Evolutionary conservation across 2,797 vertebrate genomes (phyloP), one percentile per base, ranked within the genome.

Genomic region (Pogonophryne albipinna): DNA sequence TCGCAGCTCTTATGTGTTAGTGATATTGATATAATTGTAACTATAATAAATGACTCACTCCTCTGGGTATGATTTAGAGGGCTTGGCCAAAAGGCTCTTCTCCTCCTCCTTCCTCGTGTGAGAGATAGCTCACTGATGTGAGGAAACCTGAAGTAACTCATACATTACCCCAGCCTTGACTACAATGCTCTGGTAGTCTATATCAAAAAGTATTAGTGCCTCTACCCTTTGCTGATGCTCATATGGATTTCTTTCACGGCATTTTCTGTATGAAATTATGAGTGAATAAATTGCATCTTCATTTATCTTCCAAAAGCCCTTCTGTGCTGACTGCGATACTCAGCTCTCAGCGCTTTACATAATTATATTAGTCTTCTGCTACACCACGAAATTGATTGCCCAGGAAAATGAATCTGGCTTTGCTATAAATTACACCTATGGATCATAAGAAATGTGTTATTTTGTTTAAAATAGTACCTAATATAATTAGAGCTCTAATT

Each of bases 281-380:
- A 95, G 94, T 96, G 97, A 98, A 98, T 98, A 97, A 98, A 99
- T 97, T 97, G 96, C 95, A 96, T 97, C 96, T 98, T 99, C 97
- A 99, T 99, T 99, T 98, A 98, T 99, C 98, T 98, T 99, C 94
- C 92, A 92, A 94, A 94, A 95, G 95, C 93, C 93, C 94, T 93
- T 94, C 95, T 96, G 95, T 96, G 96, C 95, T 96, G 95, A 97
- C 94, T 95, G 95, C 89, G 95, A 97, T 95, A 95, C 94, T 95
- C 94, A 95, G 95, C 96, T 96, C 96, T 96, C 94, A 89, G 92
- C 95, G 94, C 96, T 96, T 98, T 97, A 95, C 95, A 96, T 95
- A 96, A 97, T 98, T 97, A 97, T 96, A 97, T 95, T 95, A 97
- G 94, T 94, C 95, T 96, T 96, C 94, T 95, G 95, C 95, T 95